These are phyloP conservation scores for Caenorhabditis sp. DNA, from an alignment of 2,888 invertebrate species.

Conservation along the genomic window DNA sequence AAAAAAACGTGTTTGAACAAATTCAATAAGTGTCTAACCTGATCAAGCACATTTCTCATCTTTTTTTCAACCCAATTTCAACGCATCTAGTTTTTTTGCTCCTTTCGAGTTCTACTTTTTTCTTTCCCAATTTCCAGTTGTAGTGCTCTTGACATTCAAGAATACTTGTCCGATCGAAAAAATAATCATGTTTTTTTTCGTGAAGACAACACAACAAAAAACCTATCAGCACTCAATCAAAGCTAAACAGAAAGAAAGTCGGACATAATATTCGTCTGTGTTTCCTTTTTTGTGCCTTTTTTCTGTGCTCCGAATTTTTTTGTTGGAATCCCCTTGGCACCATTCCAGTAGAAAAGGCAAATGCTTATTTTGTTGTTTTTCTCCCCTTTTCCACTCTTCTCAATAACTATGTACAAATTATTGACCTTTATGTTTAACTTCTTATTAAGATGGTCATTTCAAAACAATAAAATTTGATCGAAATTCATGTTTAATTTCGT, in stretches of 20 bases:
- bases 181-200: neutral
- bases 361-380: slow-evolving; percentile 1
- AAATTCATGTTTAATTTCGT: too few species aligned
- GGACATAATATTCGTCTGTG: neutral
- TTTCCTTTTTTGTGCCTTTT: neutral
- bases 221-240: slow-evolving; percentile 1
- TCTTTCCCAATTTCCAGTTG: neutral
- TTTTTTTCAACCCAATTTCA: neutral
- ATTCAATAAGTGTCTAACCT: neutral
- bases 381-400: neutral
- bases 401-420: slow-evolving; percentile 1
- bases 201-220: neutral
- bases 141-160: neutral
- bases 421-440: neutral
- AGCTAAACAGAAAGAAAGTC: neutral
- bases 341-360: neutral
- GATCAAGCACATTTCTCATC: neutral
- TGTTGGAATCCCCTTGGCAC: slow-evolving; percentile 5
- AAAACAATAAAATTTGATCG: too few species aligned
- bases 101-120: neutral
- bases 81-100: neutral
- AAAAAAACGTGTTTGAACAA: neutral
- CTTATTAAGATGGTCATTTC: neutral
- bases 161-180: neutral
- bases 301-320: neutral